Base-by-base conservation (phyloP, 2,888 invertebrate genomes). In the Tachina lurida region DNA sequence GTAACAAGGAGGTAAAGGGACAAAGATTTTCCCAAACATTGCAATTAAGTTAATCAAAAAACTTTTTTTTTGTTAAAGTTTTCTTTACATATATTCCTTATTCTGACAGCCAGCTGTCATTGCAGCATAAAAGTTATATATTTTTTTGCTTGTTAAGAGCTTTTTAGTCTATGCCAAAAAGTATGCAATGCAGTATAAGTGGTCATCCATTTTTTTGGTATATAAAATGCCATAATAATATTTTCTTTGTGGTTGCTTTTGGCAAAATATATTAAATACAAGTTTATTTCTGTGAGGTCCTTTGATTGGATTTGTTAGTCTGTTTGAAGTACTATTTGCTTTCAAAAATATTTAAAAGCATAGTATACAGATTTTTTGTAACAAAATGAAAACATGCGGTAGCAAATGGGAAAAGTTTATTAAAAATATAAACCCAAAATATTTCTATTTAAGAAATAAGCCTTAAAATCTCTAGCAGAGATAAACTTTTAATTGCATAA, bases 41-140 rank as follows among this genome's bases (percentile, higher is more conserved):
- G 88, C 88, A 88, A 88, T 88, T 88, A 88, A 87, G 88, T 87
- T 88, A 88, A 88, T 88, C 88, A 88, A 88, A 88, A 88, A 88
- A 88, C 88, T 88, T 88, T 43, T 68, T 63, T 31, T 19, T 4
- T 31, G 31, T 31, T 31, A 31, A 31, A 31, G 31, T 31, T 31
- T 19, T n/a, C 63, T 54, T 19, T 22, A 13, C n/a, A 43, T 49
- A 45, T 68, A 52, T 75, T 70, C 49, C 12, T 15, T 63, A 60
- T 63, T 63, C 49, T 56, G 87, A 87, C 87, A 87, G 78, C 75
- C 41, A 71, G 84, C 87, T 88, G 88, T 87, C 87, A 86, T 78
- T 84, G 87, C 80, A 76, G 79, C 56, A 79, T 47, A 79, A 76
- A 81, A 56, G 22, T 54, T 47, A 43, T n/a, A n/a, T n/a, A n/a